phyloP scores from a whole-genome alignment of 1,140 invertebrate genomes.

The Drosophila tsacasi region DNA sequence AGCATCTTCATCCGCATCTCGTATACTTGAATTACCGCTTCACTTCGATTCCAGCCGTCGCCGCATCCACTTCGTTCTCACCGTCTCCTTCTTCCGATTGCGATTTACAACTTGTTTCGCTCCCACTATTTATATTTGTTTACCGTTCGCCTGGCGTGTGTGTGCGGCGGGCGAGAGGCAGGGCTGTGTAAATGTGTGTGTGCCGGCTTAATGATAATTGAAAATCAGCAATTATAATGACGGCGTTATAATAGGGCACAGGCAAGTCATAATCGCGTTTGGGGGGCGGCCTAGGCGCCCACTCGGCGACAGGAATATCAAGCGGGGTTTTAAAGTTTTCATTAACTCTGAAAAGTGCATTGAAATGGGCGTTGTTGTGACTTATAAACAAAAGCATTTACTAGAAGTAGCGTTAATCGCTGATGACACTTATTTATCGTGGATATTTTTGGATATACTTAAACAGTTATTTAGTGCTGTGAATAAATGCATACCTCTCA shows the following conservation, averaged over 20 bases:
- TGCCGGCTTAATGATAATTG: constrained; percentile 82
- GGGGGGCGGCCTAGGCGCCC: constrained; percentile 3
- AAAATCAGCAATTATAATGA: constrained; percentile 54
- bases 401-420: not conserved
- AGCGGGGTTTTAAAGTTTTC: not conserved
- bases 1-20: constrained; percentile 79
- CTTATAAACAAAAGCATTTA: constrained; percentile 2
- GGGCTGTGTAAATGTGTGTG: constrained; percentile 10
- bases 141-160: constrained; percentile 48
- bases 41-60: constrained; percentile 67
- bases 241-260: constrained; percentile 16
- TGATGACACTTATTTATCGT: not conserved
- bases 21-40: constrained; percentile 81
- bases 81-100: constrained; percentile 15
- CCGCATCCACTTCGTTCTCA: constrained; percentile 54
- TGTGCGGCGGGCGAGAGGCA: constrained; percentile 20
- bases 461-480: not conserved
- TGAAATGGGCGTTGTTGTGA: constrained; percentile 7
- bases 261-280: constrained; percentile 10
- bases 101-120: constrained; percentile 54
- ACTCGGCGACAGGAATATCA: not conserved
- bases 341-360: constrained; percentile 1
- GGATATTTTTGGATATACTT: not conserved
- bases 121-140: constrained; percentile 65
- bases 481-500: not conserved